Percentiles rank a stretch among this genome's conserved stretches.
Evolutionary conservation across 2,888 invertebrate species (phyloP).

Genomic region (Melieria omissa): DNA sequence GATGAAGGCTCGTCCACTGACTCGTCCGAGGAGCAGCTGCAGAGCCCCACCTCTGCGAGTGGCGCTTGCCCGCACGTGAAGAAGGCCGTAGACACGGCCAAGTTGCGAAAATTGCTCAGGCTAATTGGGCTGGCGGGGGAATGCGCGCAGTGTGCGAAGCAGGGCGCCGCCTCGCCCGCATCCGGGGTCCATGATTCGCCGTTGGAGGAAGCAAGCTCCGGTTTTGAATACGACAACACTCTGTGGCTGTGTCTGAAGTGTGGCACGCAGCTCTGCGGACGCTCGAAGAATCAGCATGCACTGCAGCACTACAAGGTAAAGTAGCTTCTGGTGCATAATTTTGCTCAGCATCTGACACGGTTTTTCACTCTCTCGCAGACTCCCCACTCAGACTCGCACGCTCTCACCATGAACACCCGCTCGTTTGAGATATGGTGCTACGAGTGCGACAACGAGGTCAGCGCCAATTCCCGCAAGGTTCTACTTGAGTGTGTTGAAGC

Average conservation of each 20-base stretch:
- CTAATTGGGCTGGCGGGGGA: slow-evolving; percentile 68
- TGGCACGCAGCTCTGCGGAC: slow-evolving; percentile 81
- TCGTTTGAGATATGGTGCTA: slow-evolving; percentile 84
- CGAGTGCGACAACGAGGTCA: slow-evolving; percentile 78
- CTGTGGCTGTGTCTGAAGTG: slow-evolving; percentile 87
- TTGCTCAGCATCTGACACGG: neutral
- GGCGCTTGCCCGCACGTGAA: slow-evolving; percentile 76
- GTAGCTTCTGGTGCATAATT: neutral
- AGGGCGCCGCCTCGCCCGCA: slow-evolving; percentile 66
- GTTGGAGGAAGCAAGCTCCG: slow-evolving; percentile 45
- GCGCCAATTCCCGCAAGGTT: slow-evolving; percentile 72
- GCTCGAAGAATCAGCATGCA: slow-evolving; percentile 76
- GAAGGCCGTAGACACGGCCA: slow-evolving; percentile 75
- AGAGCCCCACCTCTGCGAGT: slow-evolving; percentile 44
- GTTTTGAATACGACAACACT: slow-evolving; percentile 68
- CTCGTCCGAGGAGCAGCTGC: slow-evolving; percentile 74
- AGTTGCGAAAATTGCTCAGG: slow-evolving; percentile 72
- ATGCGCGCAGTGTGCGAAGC: slow-evolving; percentile 72
- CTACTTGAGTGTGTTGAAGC: slow-evolving; percentile 80
- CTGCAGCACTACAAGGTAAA: slow-evolving; percentile 74
- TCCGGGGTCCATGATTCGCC: slow-evolving; percentile 51
- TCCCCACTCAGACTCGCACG: slow-evolving; percentile 81
- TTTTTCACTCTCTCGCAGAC: slow-evolving; percentile 61
- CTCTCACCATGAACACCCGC: slow-evolving; percentile 77
- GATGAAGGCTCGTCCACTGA: slow-evolving; percentile 77